These are phyloP conservation scores for Morelia viridis DNA, from an alignment of 2,797 vertebrate species.

Conservation along the genomic window DNA sequence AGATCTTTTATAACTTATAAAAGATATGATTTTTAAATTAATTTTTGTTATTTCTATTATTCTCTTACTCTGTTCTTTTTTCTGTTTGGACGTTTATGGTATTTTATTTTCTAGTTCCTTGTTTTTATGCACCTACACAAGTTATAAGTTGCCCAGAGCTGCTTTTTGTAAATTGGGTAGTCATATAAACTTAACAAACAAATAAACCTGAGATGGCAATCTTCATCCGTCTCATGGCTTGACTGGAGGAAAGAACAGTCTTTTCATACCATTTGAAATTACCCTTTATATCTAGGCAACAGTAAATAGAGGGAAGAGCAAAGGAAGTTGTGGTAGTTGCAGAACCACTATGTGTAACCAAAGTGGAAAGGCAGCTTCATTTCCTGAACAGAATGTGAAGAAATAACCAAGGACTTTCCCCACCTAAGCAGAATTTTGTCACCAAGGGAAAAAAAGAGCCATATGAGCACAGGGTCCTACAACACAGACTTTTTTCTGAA, in stretches of 20 bases:
- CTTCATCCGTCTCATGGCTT: neutral
- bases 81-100: too few relatives aligned
- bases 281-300: neutral
- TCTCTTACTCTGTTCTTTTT: too few relatives aligned
- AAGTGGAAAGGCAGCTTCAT: neutral
- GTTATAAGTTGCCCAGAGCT: too few relatives aligned
- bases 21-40: too few relatives aligned
- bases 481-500: neutral
- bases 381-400: conserved; percentile 21
- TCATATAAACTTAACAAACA: too few relatives aligned
- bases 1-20: too few relatives aligned
- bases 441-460: neutral
- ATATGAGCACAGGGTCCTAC: neutral
- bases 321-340: neutral
- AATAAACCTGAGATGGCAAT: neutral
- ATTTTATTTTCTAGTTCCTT: too few relatives aligned
- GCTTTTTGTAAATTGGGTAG: too few relatives aligned
- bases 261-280: neutral
- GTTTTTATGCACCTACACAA: too few relatives aligned
- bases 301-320: neutral
- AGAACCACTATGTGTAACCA: neutral
- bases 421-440: neutral
- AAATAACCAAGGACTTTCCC: neutral
- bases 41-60: too few relatives aligned
- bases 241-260: neutral